Conservation (phyloP, 2,113 vertebrate genomes). For the Nicator chloris region DNA sequence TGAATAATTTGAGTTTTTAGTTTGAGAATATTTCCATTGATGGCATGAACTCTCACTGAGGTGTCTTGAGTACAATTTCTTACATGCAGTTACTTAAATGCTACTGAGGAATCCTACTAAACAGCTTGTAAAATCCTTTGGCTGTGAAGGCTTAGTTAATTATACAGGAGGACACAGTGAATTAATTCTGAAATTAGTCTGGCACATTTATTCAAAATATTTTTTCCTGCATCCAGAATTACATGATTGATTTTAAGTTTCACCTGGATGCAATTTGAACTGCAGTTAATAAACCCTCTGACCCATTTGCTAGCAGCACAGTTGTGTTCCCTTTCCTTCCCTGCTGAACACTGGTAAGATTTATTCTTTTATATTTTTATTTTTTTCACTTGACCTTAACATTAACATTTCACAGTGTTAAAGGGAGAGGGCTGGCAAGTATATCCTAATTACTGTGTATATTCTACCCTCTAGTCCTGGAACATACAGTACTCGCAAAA, state of each 20-base stretch:
- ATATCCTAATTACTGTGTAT: background rate
- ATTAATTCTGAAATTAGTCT: background rate
- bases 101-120: background rate
- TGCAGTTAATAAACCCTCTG: background rate
- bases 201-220: background rate
- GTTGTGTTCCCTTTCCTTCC: background rate
- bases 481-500: background rate
- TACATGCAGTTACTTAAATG: background rate
- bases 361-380: background rate
- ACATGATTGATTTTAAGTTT: background rate
- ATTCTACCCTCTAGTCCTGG: background rate
- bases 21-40: background rate
- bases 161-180: background rate
- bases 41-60: background rate
- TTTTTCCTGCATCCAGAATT: background rate
- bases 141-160: background rate
- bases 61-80: background rate
- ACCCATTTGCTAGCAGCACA: background rate
- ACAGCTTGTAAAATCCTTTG: background rate
- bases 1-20: background rate
- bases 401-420: background rate
- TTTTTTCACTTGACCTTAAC: background rate
- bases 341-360: background rate
- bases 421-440: background rate
- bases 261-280: background rate